Evolutionary conservation across 2,113 vertebrate genomes (phyloP).

Genomic region (Saimiri boliviensis): DNA sequence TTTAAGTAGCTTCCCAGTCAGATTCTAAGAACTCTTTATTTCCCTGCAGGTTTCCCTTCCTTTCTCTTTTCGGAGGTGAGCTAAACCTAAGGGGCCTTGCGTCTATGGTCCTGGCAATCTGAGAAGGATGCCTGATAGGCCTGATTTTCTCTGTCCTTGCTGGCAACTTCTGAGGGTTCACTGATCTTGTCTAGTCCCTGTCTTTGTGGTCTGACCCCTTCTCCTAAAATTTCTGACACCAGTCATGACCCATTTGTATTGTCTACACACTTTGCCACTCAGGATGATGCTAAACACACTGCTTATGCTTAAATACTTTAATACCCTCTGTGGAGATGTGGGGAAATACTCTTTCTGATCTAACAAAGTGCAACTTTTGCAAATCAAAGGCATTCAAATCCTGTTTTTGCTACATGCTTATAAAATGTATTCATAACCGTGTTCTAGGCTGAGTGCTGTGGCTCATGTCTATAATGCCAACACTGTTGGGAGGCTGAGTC

Average conservation of each 20-base stretch:
- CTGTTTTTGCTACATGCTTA: neutral
- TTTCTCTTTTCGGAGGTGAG: neutral
- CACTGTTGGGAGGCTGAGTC: too few relatives aligned
- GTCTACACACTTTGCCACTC: neutral
- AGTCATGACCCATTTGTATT: neutral
- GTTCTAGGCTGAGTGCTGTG: neutral
- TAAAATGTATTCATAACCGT: neutral
- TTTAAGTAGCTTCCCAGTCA: neutral
- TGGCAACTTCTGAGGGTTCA: neutral
- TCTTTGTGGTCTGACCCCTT: neutral
- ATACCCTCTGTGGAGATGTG: accelerated
- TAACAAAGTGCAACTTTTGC: neutral
- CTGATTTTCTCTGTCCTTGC: neutral
- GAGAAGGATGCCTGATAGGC: neutral
- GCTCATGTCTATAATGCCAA: too few relatives aligned
- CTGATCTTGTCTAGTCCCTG: neutral
- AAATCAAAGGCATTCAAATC: neutral
- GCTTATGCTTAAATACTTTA: neutral
- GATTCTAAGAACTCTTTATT: neutral
- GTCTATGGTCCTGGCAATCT: neutral
- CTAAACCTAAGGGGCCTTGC: neutral
- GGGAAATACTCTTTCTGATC: neutral
- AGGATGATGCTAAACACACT: accelerated
- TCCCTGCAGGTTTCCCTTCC: neutral
- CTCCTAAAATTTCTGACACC: neutral